Percentiles rank a stretch among this genome's conserved stretches.
phyloP scores from a whole-genome alignment of 2,113 vertebrate genomes.

The Lophochroa leadbeateri region DNA sequence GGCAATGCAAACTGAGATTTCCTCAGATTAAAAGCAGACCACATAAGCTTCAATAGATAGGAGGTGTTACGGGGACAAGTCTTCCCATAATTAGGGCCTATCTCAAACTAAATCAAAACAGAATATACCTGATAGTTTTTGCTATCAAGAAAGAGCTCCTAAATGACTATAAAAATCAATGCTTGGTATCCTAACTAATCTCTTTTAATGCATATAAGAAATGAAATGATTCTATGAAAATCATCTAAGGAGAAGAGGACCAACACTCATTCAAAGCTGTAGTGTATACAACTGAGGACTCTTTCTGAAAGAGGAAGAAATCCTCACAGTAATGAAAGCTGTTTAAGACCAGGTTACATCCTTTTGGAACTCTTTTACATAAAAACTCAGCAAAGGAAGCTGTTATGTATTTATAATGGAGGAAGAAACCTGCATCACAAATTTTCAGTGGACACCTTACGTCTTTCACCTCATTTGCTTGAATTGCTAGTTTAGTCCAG shows the following conservation, averaged over 20 bases:
- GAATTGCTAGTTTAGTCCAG: neutral
- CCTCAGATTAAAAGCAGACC: neutral
- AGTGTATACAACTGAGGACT: neutral
- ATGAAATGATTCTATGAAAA: neutral
- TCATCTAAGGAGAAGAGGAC: neutral
- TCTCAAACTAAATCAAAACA: slow-evolving; percentile 29
- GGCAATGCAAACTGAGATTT: slow-evolving; percentile 2
- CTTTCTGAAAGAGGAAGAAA: neutral
- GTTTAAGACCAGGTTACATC: neutral
- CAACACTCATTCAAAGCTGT: neutral
- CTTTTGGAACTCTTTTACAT: neutral
- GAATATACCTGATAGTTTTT: neutral
- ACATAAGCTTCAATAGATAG: neutral
- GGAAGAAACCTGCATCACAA: neutral
- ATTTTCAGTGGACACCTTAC: neutral
- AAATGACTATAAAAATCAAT: neutral
- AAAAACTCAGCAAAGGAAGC: neutral
- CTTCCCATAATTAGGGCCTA: neutral
- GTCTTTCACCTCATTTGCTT: neutral
- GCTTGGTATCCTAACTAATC: neutral
- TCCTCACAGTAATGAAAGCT: neutral
- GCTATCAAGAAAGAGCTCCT: neutral
- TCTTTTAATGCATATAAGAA: neutral
- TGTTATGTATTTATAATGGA: neutral
- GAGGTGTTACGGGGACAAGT: neutral